These are phyloP conservation scores for Xanthorhoe designata DNA, from an alignment of 2,888 invertebrate genomes.

Conservation along the genomic window DNA sequence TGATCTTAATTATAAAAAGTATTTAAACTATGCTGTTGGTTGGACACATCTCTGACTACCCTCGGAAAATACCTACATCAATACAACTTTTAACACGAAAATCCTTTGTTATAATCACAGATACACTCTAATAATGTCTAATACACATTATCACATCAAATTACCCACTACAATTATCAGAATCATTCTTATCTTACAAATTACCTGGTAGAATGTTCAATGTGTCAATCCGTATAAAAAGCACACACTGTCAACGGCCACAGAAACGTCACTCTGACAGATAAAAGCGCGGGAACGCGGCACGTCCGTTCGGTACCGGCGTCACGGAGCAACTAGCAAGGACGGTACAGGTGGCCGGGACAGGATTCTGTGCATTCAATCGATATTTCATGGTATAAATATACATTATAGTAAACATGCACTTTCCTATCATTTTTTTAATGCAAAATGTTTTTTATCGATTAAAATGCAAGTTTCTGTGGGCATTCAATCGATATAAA, in stretches of 20 bases:
- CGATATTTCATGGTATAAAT: conserved; percentile 8
- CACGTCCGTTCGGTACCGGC: conserved; percentile 26
- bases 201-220: conserved; percentile 29
- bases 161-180: neutral
- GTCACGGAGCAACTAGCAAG: conserved; percentile 31
- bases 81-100: neutral
- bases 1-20: no score
- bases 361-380: conserved; percentile 26
- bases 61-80: neutral
- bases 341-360: conserved; percentile 21
- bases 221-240: conserved; percentile 37
- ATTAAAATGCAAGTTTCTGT: no score
- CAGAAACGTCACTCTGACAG: conserved; percentile 36
- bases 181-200: neutral
- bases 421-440: no score
- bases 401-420: no score
- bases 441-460: no score
- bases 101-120: neutral
- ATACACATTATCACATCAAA: neutral
- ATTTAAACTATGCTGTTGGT: no score
- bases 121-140: neutral
- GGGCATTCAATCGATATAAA: no score
- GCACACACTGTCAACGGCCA: conserved; percentile 38
- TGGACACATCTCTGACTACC: neutral
- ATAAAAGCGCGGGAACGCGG: conserved; percentile 33